Evolutionary conservation across 2,113 vertebrate genomes (phyloP), one percentile per base, ranked within the genome.

Genomic region (Amblyopsis rosae): DNA sequence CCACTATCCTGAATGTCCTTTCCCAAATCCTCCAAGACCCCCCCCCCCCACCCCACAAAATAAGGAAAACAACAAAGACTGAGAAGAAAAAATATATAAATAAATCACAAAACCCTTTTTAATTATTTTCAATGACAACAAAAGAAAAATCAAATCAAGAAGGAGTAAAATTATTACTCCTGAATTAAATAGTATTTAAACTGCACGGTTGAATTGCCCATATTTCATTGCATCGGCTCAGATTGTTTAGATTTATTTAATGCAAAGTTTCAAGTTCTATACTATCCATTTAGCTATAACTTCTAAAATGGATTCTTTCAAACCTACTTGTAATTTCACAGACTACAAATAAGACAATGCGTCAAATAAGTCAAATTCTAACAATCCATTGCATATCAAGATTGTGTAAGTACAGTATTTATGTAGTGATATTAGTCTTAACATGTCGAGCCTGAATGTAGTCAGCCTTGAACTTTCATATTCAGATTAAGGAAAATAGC

Each of bases 101-200:
- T n/a, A 26, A 17, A 6, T 17, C 54, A n/a, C 54, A 19, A n/a
- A 56, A 56, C 54, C 54, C 10, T 81, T 85, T 90, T 79, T 78
- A 56, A 26, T 75, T 72, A 79, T 74, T 74, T 74, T 57, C 59
- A 71, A 75, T 59, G 72, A 84, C 54, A 26, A 79, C 79, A 80
- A 79, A 87, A 85, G 26, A 17, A 8, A 9, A 54, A 77, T 71
- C 62, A 63, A 82, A 91, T 83, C 78, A 81, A 57, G 47, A 80
- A 75, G 67, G 77, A 81, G 80, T 83, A 82, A 87, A 87, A 82
- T 70, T 65, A 88, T 72, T 72, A 75, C 71, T 69, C 63, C 67
- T 75, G 80, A 76, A 62, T 80, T 81, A 73, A 88, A 88, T 75
- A 35, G 59, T 70, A 72, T 76, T 70, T 79, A 46, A 78, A 82